Percentiles rank a stretch among this genome's conserved stretches.
These are phyloP conservation scores for Siphonodentalium dalli DNA, from an alignment of 2,888 invertebrate species.

Conservation along the genomic window DNA sequence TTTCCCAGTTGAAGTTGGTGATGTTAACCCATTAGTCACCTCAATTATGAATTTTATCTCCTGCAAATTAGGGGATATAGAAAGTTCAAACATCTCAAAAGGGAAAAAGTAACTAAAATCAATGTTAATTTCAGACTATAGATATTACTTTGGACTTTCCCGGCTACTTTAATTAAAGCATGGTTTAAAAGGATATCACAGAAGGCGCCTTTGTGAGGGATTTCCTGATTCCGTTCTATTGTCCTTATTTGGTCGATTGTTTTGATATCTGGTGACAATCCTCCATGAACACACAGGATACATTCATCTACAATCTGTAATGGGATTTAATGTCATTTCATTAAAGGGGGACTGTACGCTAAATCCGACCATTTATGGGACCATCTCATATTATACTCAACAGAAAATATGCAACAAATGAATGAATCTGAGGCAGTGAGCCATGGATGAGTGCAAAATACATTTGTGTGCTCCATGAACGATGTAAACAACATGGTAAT, in stretches of 20 bases:
- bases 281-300: slow-evolving; percentile 96
- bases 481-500: neutral
- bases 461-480: neutral
- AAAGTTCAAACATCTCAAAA: neutral
- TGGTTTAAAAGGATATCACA: slow-evolving; percentile 73
- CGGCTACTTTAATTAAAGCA: neutral
- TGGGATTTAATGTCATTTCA: too few relatives aligned
- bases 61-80: too few relatives aligned
- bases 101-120: too few relatives aligned
- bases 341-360: neutral
- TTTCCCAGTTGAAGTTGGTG: too few relatives aligned
- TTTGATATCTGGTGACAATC: slow-evolving; percentile 94
- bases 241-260: slow-evolving; percentile 96
- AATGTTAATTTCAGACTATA: too few relatives aligned
- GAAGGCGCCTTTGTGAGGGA: slow-evolving; percentile 88
- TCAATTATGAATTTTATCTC: too few relatives aligned
- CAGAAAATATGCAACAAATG: neutral
- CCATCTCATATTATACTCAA: neutral
- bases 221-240: slow-evolving; percentile 95
- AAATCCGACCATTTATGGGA: neutral
- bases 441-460: neutral
- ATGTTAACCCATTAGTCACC: too few relatives aligned
- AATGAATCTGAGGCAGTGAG: neutral
- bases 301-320: slow-evolving; percentile 93
- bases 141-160: neutral